These are phyloP conservation scores for Xanthia icteritia DNA, from an alignment of 2,888 invertebrate genomes.

Conservation along the genomic window DNA sequence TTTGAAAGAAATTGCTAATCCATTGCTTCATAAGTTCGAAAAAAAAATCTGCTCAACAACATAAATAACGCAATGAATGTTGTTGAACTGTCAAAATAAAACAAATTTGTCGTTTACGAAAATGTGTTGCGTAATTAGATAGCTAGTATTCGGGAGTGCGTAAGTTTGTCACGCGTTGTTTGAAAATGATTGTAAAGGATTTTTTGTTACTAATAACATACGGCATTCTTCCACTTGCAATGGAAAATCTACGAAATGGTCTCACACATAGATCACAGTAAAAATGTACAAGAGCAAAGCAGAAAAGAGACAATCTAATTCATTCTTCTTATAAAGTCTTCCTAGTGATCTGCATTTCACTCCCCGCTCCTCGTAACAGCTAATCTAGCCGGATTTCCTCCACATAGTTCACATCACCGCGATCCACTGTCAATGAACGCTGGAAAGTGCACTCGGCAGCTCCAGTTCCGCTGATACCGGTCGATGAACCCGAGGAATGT, in stretches of 20 bases:
- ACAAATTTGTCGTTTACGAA: too few species aligned
- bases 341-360: slow-evolving; percentile 25
- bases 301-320: background rate
- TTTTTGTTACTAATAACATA: background rate
- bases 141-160: background rate
- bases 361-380: background rate
- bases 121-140: too few species aligned
- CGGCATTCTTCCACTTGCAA: too few species aligned
- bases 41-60: too few species aligned
- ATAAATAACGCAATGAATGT: too few species aligned
- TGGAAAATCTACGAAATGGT: background rate
- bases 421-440: slow-evolving; percentile 62
- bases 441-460: slow-evolving; percentile 69
- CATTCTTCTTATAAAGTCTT: background rate
- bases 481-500: slow-evolving; percentile 71
- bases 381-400: slow-evolving; percentile 59
- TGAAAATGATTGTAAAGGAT: background rate
- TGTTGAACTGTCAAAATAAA: too few species aligned
- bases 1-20: too few species aligned
- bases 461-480: slow-evolving; percentile 69
- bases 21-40: too few species aligned
- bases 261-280: too few species aligned
- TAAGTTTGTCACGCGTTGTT: background rate
- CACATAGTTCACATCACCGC: slow-evolving; percentile 60
- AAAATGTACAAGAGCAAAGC: background rate